Base-by-base conservation (phyloP, 2,113 vertebrate genomes). In the Alexandromys fortis region DNA sequence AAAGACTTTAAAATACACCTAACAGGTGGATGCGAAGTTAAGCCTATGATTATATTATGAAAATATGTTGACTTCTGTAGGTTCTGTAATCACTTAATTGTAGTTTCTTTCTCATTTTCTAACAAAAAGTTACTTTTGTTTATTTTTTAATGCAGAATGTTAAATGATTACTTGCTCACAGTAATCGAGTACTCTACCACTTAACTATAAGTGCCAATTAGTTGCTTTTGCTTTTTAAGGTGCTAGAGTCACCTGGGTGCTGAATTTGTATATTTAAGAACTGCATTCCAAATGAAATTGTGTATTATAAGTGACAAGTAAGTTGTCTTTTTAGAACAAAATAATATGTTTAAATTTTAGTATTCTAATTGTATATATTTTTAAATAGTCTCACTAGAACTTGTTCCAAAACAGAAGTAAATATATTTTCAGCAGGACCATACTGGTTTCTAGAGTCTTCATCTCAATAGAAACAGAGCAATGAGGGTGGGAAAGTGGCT, bases 1-100 rank as follows among this genome's bases (percentile, higher is more conserved):
- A 68, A 96, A 77, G 52, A 83, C 38, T 58, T 86, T 90, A 76
- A 88, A 87, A 61, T n/a, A 65, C 87, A 82, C 73, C 47, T 93
- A 77, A 73, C 49, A 78, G 16, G 35, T 70, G 52, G 61, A 22
- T 38, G 26, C n/a, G 47, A 45, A 77, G 61, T 72, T 90, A 86
- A 96, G 42, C 28, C 11, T 55, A 61, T 55, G 45, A 55, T 91
- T 85, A 65, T 78, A 33, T 67, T 70, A 78, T 92, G n/a, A 52
- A 91, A 87, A 91, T 24, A 3, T 76, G 16, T 47, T 96, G 42
- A 67, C 7, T 63, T 93, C 76, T 58, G 33, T 87, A 52, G 61
- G 35, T 73, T 58, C n/a, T 49, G 3, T 83, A 81, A 63, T 61
- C n/a, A 10, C 10, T 93, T 93, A 55, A 58, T 75, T 81, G 45